These are phyloP conservation scores for Carassius carassius DNA, from an alignment of 2,113 vertebrate species.

Conservation along the genomic window DNA sequence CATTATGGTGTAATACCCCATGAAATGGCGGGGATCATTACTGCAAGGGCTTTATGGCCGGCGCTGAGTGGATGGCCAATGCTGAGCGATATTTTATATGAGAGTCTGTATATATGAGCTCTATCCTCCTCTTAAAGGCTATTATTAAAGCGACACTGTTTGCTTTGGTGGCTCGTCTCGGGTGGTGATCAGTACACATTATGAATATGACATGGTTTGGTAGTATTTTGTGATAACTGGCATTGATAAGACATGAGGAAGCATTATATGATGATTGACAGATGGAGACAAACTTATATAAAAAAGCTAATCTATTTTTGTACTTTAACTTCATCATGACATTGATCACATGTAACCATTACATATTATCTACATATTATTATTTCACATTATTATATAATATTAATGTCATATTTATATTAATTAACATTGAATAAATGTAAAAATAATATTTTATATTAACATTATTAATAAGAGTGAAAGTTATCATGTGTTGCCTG, in stretches of 20 bases:
- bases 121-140: conserved; percentile 56
- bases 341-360: background rate
- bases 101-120: conserved; percentile 79
- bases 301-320: background rate
- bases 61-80: conserved; percentile 82
- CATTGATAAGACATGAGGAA: background rate
- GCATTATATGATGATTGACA: background rate
- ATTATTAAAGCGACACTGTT: conserved; percentile 67
- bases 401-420: background rate
- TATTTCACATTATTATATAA: background rate
- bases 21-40: conserved; percentile 98
- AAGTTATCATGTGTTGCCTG: background rate
- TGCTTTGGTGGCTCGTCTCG: conserved; percentile 66
- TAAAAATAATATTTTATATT: background rate
- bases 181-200: conserved; percentile 56
- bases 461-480: background rate
- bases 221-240: background rate
- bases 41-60: conserved; percentile 87
- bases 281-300: too few relatives aligned
- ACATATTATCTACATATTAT: too few relatives aligned
- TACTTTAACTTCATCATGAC: background rate
- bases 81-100: conserved; percentile 52
- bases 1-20: conserved; percentile 99
- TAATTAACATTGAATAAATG: background rate
- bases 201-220: background rate